Evolutionary conservation across 2,113 vertebrate genomes (phyloP), one percentile per base, ranked within the genome.

Genomic region (Poeciliopsis occidentalis): DNA sequence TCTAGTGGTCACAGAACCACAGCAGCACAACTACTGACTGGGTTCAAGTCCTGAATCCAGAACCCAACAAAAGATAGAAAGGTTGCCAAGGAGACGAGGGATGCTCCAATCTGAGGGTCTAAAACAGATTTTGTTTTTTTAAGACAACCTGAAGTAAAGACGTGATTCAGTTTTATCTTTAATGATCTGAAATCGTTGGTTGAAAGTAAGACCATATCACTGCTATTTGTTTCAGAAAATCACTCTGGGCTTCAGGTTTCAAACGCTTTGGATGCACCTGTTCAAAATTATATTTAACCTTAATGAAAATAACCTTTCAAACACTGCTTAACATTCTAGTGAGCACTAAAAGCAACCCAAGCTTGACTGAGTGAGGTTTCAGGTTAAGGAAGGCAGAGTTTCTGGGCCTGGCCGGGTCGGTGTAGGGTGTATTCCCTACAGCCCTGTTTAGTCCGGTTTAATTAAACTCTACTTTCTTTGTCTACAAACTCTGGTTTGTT

Each of bases 21-120:
- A 81, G 79, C 88, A 86, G 87, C 88, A 87, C 85, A 91, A 85
- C 81, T 64, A 86, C 84, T 71, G 80, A 84, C 69, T 44, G 71
- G 69, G 76, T 67, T 67, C 34, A 22, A 57, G 74, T 79, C 73
- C 72, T 81, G 73, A 67, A 72, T 57, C 39, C 26, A 69, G 78
- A 81, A 71, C 61, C 75, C 75, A 69, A 64, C 75, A 69, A 80
- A 65, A 54, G 67, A 67, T 67, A 70, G 71, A 84, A 76, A 13
- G 71, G 39, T 78, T 67, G 73, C 83, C 81, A 81, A 63, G 84
- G 47, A 83, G 61, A 85, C 64, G 4, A 82, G 80, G 69, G 81
- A 89, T 87, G 91, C 81, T 91, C 85, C 78, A 78, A 89, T 87
- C 83, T 17, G 64, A 77, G 30, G 51, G 19, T 60, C 24, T 13